Base-by-base conservation (phyloP, 2,797 vertebrate species). In the Sebastes wilsoni region DNA sequence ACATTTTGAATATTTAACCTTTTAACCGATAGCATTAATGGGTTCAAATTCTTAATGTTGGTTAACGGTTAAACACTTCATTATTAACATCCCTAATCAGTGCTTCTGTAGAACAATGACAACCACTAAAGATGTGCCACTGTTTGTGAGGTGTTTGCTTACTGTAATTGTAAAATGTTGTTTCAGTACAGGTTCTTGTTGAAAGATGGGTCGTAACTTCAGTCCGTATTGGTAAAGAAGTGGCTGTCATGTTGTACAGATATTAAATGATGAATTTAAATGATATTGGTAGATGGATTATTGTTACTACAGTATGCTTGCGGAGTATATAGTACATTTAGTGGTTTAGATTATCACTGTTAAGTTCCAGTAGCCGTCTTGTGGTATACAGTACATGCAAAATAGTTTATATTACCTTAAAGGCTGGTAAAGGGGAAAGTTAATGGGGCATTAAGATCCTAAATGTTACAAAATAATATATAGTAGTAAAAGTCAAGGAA, bases 361-460 rank as follows among this genome's bases (percentile, higher is more conserved):
- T 80, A 18, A 59, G 27, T 54, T 18, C 64, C 34, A 58, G 58
- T 56, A 67, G 66, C 61, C 52, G n/a, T 32, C 14, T 66, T 74
- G 74, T 66, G 59, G 7, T 66, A 34, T 30, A 59, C 62, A 74
- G 36, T 62, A 32, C 72, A 76, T 67, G 54, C 67, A 52, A 61
- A 77, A 66, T 52, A 72, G 28, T 77, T 81, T 72, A 23, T 59
- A 8, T 76, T 55, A 23, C 70, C n/a, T 64, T 65, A 23, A 77
- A 80, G 42, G 32, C 80, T 74, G 56, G 30, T 66, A 72, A 80
- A 80, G 36, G 65, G 27, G n/a, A 72, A 80, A 79, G 52, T 77
- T 83, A 87, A 89, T 73, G 49, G 36, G 38, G 62, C 56, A 74
- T 88, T 76, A 77, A 80, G 62, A 58, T 80, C 79, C 55, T 59